Evolutionary conservation across 2,888 invertebrate species (phyloP), one percentile per base, ranked within the genome.

Genomic region (Epistrophe eligans): DNA sequence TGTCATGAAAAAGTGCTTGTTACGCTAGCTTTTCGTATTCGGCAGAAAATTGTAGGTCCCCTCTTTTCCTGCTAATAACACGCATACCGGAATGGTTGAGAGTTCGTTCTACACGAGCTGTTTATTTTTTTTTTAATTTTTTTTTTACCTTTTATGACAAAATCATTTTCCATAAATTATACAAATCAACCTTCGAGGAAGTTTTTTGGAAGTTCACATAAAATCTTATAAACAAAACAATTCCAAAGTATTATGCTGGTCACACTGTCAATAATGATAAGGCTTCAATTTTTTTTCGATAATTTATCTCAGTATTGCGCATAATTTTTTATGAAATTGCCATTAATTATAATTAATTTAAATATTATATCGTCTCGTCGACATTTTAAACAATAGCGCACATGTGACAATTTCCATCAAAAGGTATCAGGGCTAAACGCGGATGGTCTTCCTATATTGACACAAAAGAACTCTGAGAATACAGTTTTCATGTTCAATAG

Each of bases 261-360:
- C 55, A 55, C 55, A 70, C 70, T 55, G 40, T 2, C 0, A 28
- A 55, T 48, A 40, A 2, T 48, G 2, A 19, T 55, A 40, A 40
- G 38, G 10, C n/a, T 70, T 38, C 15, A 40, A 43, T 70, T 24
- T 1, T 1, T 10, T 28, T 52, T 1, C 19, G 2, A 38, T 38
- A 8, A 15, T 24, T 48, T 50, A 50, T 50, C 45, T 67, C 19
- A 4, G 15, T 28, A 55, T 40, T 70, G 52, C 55, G 55, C 52
- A 70, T 43, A 48, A 35, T 38, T 70, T 52, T 70, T 15, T 7
- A 40, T 38, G 0, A 10, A 38, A 40, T 52, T 55, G 28, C 11
- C 17, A 24, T 40, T 55, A 43, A 70, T 70, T 70, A n/a, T n/a
- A 70, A 19, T 70, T 70, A 24, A 11, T n/a, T n/a, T n/a, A n/a